phyloP scores from a whole-genome alignment of 2,797 vertebrate species.

The Bovichtus diacanthus region DNA sequence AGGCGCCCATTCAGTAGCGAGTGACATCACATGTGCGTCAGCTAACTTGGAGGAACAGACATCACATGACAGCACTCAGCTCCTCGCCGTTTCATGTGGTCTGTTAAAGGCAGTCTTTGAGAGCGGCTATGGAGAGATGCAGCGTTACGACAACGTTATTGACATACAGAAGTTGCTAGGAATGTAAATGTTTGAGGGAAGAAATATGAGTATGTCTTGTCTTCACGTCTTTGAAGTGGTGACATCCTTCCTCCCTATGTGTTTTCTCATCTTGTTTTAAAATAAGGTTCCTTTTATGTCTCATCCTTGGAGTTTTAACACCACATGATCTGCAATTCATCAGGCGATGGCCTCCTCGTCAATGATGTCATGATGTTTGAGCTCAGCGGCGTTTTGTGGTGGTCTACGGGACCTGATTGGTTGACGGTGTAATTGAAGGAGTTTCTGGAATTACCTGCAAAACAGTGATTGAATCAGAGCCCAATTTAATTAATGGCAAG shows the following conservation, averaged over 20 bases:
- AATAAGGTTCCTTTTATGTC: not conserved
- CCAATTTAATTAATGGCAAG: conserved; percentile 71
- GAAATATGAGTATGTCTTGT: conserved; percentile 2
- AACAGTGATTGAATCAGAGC: conserved; percentile 70
- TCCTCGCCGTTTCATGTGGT: conserved; percentile 70
- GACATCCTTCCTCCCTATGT: not conserved
- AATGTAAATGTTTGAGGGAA: conserved; percentile 32
- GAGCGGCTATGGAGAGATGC: not conserved
- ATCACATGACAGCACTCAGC: conserved; percentile 80
- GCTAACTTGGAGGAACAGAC: conserved; percentile 62
- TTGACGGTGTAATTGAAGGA: conserved; percentile 76
- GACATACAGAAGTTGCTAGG: conserved; percentile 7
- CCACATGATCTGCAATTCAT: conserved; percentile 7
- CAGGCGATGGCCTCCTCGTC: not conserved
- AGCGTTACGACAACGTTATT: conserved; percentile 16
- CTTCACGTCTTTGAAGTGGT: conserved; percentile 19
- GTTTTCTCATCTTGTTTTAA: not conserved
- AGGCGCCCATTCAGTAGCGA: conserved; percentile 71
- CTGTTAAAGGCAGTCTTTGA: conserved; percentile 59
- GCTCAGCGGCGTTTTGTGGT: conserved; percentile 49
- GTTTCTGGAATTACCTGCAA: conserved; percentile 62
- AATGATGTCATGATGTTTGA: conserved; percentile 42
- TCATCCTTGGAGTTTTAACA: not conserved
- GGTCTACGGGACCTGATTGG: conserved; percentile 60
- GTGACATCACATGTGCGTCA: conserved; percentile 80